Evolutionary conservation across 2,797 vertebrate genomes (phyloP), one percentile per base, ranked within the genome.

Genomic region (Craterocephalus amniculus): DNA sequence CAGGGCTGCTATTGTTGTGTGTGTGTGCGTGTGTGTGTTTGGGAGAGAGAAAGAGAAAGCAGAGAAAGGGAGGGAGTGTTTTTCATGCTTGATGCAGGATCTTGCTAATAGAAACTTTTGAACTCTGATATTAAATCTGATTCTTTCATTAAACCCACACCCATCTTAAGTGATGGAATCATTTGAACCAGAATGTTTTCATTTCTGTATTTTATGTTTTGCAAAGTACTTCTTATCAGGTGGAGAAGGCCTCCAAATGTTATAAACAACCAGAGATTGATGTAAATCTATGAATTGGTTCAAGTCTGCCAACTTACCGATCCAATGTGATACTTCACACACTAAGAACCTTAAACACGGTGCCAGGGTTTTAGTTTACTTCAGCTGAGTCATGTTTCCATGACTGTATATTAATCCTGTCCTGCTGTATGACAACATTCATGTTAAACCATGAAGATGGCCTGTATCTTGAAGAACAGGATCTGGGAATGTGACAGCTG

Each of bases 1-100:
- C 85, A 72, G 70, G 36, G 67, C 64, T 55, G 56, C 73, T 60
- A 70, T 61, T 83, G 70, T 24, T 63, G 73, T 34, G 67, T 34
- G 73, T 24, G 76, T n/a, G 56, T 31, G 61, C 62, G 57, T 11
- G n/a, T 29, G 64, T 16, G 38, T 11, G 66, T 24, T 68, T 26
- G 27, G 6, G 29, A 20, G 58, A 29, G 31, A 12, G 24, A 4
- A 8, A 20, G 61, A 3, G 32, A 1, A n/a, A 20, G 8, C 49
- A 32, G 52, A 12, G 27, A n/a, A 35, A 65, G 38, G 22, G 45
- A 71, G 63, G 22, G 62, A 52, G 43, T 16, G 36, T 34, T 34
- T 63, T 31, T 72, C 12, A 26, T 55, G 60, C 77, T 51, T 70
- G 63, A 75, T 59, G 55, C 24, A 77, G 56, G 59, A 76, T 78